Conservation (phyloP, 2,888 invertebrate species). For the Eueremaeus valkanovi region DNA sequence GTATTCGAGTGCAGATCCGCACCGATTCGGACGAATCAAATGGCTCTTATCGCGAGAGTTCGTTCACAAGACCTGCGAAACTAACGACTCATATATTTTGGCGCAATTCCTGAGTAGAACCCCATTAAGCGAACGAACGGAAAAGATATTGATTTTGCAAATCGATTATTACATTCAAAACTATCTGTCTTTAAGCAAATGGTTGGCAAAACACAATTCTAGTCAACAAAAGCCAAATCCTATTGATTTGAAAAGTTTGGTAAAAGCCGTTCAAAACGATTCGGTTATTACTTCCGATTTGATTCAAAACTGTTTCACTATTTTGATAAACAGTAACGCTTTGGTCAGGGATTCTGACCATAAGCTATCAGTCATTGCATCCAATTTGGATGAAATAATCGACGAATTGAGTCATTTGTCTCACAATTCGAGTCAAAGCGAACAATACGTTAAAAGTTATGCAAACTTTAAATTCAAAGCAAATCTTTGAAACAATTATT, state of each 20-base stretch:
- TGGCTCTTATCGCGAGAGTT: constrained; percentile 31
- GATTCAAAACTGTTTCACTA: background rate
- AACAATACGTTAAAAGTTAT: background rate
- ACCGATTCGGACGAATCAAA: background rate
- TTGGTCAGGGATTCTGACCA: background rate
- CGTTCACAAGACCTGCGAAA: background rate
- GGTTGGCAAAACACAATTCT: background rate
- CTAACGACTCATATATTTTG: background rate
- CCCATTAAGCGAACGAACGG: background rate
- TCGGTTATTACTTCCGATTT: background rate
- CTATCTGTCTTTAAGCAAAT: background rate
- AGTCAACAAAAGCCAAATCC: background rate
- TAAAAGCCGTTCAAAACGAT: background rate
- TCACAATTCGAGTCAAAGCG: background rate
- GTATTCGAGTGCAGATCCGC: background rate
- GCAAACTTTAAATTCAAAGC: background rate
- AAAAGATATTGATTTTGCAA: background rate
- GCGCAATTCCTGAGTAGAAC: background rate
- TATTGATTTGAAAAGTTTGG: background rate
- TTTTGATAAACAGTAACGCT: background rate
- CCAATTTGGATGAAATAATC: background rate
- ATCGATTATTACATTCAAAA: background rate
- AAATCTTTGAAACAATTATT: background rate
- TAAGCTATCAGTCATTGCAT: background rate
- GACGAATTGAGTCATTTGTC: constrained; percentile 4